Base-by-base conservation (phyloP, 2,113 vertebrate species). In the Tychaedon coryphoeus region DNA sequence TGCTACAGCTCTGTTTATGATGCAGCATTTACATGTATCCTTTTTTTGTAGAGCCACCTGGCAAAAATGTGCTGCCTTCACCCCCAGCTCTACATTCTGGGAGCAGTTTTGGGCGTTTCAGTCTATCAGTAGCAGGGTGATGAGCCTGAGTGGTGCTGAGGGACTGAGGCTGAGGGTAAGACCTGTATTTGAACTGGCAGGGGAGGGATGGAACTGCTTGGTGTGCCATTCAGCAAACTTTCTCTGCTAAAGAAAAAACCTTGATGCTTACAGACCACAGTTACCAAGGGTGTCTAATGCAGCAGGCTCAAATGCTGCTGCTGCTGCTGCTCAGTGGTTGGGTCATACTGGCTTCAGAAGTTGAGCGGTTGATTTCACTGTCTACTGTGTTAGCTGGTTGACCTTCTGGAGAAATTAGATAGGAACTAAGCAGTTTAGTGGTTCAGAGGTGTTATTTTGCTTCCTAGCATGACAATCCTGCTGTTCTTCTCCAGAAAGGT, bases 1-100 rank as follows among this genome's bases (percentile, higher is more conserved):
- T 0, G 0, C 3, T 34, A 36, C 1, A 0, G 14, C 28, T 93
- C 33, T 3, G 1, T 82, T 86, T 81, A 14, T n/a, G 56, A 8
- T 19, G 26, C 20, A 75, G 40, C 11, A 79, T 72, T 88, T 51
- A 53, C 0, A 0, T 48, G 45, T 13, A 40, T 64, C 23, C n/a
- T 43, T 81, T 24, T 33, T 50, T 22, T 34, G 34, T 25, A 38
- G 14, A 80, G 45, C 18, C 51, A 74, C 60, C 14, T 1, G 2
- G 26, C 38, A 78, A 38, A 93, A 6, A 47, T 85, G 78, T 67
- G 31, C n/a, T 61, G 61, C 43, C 23, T 56, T 54, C 29, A 16
- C 5, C 19, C 34, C 77, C 5, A 5, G 28, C n/a, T 77, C 29
- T 53, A 14, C 11, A 3, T 13, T 3, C 56, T 83, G 56, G 12